Evolutionary conservation across 2,797 vertebrate species (phyloP), one percentile per base, ranked within the genome.

Genomic region (Sylvia borin): DNA sequence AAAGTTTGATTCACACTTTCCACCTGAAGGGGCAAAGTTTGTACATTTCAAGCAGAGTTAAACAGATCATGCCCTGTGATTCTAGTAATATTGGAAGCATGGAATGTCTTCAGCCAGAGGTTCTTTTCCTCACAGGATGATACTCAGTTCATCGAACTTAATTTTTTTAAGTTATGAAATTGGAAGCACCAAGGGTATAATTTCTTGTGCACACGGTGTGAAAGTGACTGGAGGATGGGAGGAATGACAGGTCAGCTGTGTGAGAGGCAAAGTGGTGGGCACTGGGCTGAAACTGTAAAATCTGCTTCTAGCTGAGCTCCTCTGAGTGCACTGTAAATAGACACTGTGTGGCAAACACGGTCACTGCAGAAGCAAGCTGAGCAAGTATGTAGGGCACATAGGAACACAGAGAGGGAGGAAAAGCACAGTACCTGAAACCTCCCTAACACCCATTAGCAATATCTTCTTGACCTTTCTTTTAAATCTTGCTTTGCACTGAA

Each of bases 261-360:
- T 16, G 13, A 87, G n/a, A 72, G 2, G 20, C 17, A 51, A 81
- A 71, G 57, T 26, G 9, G 19, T 22, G 54, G 48, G 34, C 24
- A 57, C 5, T 34, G 61, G 32, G 21, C 50, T 81, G 42, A 45
- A 71, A 51, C 11, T n/a, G 21, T 53, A 70, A 71, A 73, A 75
- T 32, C 26, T 83, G 14, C 29, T 76, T 90, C 68, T 47, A 71
- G 24, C 36, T 80, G 61, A 88, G 25, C 43, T 66, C 18, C 38
- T 61, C 31, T 47, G n/a, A 81, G 40, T 36, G 12, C 22, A 38
- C 36, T 55, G 55, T 48, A 55, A 48, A n/a, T 36, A 74, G 80
- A 74, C 5, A 12, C 5, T 19, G 10, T 3, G 26, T 29, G 25
- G 34, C 47, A 87, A 82, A 85, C 2, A 6, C 0, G 0, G 9